Evolutionary conservation across 2,113 vertebrate species (phyloP).

Genomic region (Ardeotis arabs): DNA sequence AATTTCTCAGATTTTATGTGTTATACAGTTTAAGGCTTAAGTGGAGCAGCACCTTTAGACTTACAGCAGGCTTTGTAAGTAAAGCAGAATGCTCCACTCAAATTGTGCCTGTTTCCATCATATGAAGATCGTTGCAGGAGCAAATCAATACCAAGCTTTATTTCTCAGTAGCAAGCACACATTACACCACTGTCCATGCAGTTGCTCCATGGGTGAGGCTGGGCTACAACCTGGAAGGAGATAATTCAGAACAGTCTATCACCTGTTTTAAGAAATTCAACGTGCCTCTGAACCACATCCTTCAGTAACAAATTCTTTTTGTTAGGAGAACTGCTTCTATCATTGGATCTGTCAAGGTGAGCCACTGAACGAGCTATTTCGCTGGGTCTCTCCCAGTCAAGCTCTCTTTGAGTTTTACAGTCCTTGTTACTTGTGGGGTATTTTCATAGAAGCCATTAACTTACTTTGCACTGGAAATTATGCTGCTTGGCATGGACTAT

Average conservation of each 20-base stretch:
- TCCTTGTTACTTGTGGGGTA: constrained; percentile 47
- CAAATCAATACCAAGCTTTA: background rate
- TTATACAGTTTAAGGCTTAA: background rate
- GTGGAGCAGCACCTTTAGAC: background rate
- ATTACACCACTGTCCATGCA: background rate
- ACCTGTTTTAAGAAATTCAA: background rate
- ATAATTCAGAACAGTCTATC: background rate
- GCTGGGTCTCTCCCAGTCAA: constrained; percentile 24
- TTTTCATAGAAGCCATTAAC: constrained; percentile 51
- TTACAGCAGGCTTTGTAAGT: background rate
- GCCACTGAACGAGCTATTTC: constrained; percentile 10
- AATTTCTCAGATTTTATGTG: background rate
- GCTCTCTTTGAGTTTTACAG: constrained; percentile 53
- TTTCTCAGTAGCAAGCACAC: background rate
- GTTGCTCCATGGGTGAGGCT: background rate
- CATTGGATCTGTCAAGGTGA: constrained; percentile 24
- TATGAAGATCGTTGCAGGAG: background rate
- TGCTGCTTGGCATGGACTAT: constrained; percentile 24
- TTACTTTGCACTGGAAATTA: constrained; percentile 53
- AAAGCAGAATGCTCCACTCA: background rate
- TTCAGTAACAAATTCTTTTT: constrained; percentile 1
- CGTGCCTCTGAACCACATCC: background rate
- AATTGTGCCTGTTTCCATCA: background rate
- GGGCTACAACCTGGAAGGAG: background rate
- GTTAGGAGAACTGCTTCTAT: background rate